These are phyloP conservation scores for Pantherophis guttatus DNA, from an alignment of 2,113 vertebrate genomes.

Conservation along the genomic window DNA sequence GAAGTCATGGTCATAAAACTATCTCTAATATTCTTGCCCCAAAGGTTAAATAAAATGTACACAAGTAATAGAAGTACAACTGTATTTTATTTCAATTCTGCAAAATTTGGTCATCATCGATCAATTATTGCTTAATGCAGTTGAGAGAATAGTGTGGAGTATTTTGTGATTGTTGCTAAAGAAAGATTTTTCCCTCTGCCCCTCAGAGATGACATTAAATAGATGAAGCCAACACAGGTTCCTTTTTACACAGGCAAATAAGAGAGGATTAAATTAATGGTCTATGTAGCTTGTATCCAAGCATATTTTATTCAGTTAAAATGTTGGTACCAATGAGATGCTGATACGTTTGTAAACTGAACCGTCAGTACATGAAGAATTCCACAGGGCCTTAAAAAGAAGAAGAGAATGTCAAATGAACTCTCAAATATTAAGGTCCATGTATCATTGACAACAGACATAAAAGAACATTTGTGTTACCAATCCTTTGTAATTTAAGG, in stretches of 20 bases:
- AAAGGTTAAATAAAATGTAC: slow-evolving; percentile 46
- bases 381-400: slow-evolving; percentile 75
- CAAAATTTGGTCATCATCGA: slow-evolving; percentile 3
- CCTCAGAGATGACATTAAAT: slow-evolving; percentile 25
- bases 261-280: slow-evolving; percentile 57
- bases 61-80: slow-evolving; percentile 28
- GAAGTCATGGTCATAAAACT: background rate
- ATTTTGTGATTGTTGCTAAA: background rate
- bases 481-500: slow-evolving; percentile 9
- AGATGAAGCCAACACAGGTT: slow-evolving; percentile 40
- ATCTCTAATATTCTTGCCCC: background rate
- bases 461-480: slow-evolving; percentile 35
- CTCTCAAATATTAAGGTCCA: slow-evolving; percentile 51
- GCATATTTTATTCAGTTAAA: slow-evolving; percentile 62
- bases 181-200: slow-evolving; percentile 31
- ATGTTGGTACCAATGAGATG: slow-evolving; percentile 71
- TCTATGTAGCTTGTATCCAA: slow-evolving; percentile 52
- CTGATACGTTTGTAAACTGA: slow-evolving; percentile 75
- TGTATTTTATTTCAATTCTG: slow-evolving; percentile 52
- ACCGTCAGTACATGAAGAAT: slow-evolving; percentile 74
- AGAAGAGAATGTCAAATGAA: slow-evolving; percentile 59
- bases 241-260: slow-evolving; percentile 45
- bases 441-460: slow-evolving; percentile 48
- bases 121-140: slow-evolving; percentile 31
- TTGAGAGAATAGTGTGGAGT: slow-evolving; percentile 32